Evolutionary conservation across 2,113 vertebrate species (phyloP).

Genomic region (Lepisosteus osseus): DNA sequence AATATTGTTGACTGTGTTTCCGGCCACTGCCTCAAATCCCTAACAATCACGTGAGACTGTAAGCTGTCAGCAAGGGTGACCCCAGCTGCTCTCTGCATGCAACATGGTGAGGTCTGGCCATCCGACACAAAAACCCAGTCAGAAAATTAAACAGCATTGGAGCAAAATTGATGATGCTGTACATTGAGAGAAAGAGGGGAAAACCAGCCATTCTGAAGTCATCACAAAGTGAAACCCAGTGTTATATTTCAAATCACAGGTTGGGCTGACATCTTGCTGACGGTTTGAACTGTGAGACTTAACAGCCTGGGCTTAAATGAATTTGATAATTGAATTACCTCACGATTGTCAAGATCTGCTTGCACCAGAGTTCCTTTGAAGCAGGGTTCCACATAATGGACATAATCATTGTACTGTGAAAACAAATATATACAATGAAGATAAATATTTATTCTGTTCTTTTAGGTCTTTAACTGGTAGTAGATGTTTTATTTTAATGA

Average conservation of each 20-base stretch:
- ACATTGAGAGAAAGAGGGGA: too few species aligned
- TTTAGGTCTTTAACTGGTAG: too few species aligned
- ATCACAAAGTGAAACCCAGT: not conserved
- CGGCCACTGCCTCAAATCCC: not conserved
- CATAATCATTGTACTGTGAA: constrained; percentile 86
- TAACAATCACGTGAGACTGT: constrained; percentile 27
- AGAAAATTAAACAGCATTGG: too few species aligned
- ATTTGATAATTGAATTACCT: constrained; percentile 72
- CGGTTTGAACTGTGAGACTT: constrained; percentile 6
- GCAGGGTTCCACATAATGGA: constrained; percentile 90
- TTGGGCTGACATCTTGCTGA: constrained; percentile 28
- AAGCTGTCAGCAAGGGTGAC: constrained; percentile 36
- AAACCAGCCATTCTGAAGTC: too few species aligned
- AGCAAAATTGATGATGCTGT: too few species aligned
- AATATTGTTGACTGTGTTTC: too few species aligned
- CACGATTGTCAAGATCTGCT: constrained; percentile 90
- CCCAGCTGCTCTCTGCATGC: constrained; percentile 50
- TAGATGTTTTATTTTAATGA: too few species aligned
- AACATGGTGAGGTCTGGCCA: constrained; percentile 50
- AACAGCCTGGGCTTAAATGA: constrained; percentile 13
- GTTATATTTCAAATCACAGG: constrained; percentile 11
- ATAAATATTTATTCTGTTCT: too few species aligned
- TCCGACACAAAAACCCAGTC: not conserved
- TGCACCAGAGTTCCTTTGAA: constrained; percentile 92
- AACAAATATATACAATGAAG: not conserved